Base-by-base conservation (phyloP, 2,113 vertebrate species). In the Oncorhynchus keta region DNA sequence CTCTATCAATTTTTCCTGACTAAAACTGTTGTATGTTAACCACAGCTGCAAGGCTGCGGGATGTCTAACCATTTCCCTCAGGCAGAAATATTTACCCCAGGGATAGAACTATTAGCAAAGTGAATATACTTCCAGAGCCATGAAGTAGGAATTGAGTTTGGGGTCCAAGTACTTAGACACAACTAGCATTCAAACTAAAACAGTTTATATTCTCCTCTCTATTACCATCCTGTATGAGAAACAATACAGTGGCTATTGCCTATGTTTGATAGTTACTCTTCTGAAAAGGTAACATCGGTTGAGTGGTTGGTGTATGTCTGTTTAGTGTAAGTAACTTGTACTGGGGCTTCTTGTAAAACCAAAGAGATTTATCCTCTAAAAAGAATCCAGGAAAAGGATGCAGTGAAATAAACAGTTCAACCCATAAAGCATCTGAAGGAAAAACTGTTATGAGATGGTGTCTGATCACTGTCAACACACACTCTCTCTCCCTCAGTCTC, bases 371-470 rank as follows among this genome's bases (percentile, higher is more conserved):
- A 65, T 72, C 39, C 49, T 4, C n/a, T 26, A 57, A 45, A 20
- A 6, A 28, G 55, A n/a, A 67, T 32, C 6, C 48, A 4, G 49
- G 26, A 62, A 67, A 3, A 26, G 68, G 71, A 72, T 24, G 73
- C 48, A 30, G 48, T 13, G 39, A 68, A 9, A 55, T 66, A 79
- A 79, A 69, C 71, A 64, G 4, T 12, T 28, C 18, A 48, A 70
- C 18, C 20, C 51, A 77, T 70, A 71, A 79, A 77, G 5, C 77
- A 72, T 61, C 64, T 48, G 0, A 8, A 2, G 66, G 67, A 28
- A 68, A 66, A 81, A 81, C 70, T 76, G 74, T 81, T 55, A 55
- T 76, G 82, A 80, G 75, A 74, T 20, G 32, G 32, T 68, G 67
- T 20, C 67, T 68, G 67, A 35, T n/a, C 16, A 26, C 32, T 20